A percentile compares a stretch with the other conserved stretches of the same genome.
Evolutionary conservation across 1,140 invertebrate species (phyloP).

Genomic region (Drosophila leontia): DNA sequence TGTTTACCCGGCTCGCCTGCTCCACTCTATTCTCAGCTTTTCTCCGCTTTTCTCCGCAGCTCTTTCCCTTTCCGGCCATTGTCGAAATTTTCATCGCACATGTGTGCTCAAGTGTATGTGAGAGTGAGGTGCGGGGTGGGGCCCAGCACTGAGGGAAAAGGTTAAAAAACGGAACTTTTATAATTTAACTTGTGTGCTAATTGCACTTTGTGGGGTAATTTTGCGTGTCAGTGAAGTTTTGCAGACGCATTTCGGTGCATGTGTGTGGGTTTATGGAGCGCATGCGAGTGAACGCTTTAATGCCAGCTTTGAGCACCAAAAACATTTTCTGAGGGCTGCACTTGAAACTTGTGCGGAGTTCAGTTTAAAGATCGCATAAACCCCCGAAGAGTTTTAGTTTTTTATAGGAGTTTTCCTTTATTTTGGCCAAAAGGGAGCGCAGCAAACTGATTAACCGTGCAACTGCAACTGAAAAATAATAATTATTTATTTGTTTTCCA

Average conservation of each 20-base stretch:
- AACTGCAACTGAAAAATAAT: conserved; percentile 24
- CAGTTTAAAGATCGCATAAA: conserved; percentile 38
- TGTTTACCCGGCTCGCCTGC: conserved; percentile 53
- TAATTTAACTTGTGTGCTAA: conserved; percentile 78
- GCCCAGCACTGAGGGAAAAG: conserved; percentile 32
- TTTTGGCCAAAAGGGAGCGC: neutral
- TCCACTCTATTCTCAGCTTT: neutral
- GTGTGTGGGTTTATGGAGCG: conserved; percentile 26
- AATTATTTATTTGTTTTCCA: conserved; percentile 34
- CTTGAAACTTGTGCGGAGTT: conserved; percentile 48
- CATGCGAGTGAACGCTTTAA: conserved; percentile 39
- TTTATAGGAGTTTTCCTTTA: neutral
- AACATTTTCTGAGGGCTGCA: conserved; percentile 38
- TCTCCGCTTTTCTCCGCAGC: neutral
- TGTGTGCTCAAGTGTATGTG: neutral
- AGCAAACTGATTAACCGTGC: neutral
- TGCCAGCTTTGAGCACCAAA: conserved; percentile 42
- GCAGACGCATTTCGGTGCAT: conserved; percentile 49
- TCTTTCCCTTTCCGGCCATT: conserved; percentile 13
- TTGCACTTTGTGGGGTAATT: conserved; percentile 77
- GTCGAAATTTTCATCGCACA: conserved; percentile 18
- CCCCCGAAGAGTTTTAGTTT: neutral
- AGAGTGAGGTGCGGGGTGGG: neutral
- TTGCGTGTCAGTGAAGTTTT: conserved; percentile 73
- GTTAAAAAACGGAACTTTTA: conserved; percentile 72